phyloP scores from a whole-genome alignment of 2,888 invertebrate genomes.

The Caenorhabditis uteleia region DNA sequence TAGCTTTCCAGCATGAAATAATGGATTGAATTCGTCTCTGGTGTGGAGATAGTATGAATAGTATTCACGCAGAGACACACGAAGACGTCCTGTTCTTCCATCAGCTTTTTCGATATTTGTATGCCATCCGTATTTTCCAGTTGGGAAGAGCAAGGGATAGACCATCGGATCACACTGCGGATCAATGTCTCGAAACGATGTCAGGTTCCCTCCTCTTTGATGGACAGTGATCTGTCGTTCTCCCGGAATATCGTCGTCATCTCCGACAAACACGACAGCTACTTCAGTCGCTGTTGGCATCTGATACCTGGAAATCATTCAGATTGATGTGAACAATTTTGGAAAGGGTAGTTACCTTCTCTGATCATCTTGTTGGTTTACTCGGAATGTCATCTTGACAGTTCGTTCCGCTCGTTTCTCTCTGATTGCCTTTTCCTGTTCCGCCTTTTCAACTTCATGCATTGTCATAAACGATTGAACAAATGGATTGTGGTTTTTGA shows the following conservation, averaged over 20 bases:
- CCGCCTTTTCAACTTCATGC: constrained; percentile 27
- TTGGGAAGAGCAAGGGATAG: constrained; percentile 70
- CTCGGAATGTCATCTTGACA: constrained; percentile 23
- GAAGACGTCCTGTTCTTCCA: background rate
- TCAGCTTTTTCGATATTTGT: constrained; percentile 6
- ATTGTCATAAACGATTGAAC: constrained; percentile 31
- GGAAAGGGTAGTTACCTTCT: too few relatives aligned
- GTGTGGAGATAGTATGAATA: constrained; percentile 10
- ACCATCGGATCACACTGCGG: constrained; percentile 69
- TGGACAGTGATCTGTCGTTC: constrained; percentile 68
- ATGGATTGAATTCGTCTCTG: constrained; percentile 52
- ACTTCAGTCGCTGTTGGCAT: constrained; percentile 36
- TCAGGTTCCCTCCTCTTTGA: constrained; percentile 50
- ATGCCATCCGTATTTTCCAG: too few relatives aligned
- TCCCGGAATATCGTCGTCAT: constrained; percentile 29
- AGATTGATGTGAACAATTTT: constrained; percentile 36
- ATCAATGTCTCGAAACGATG: constrained; percentile 61
- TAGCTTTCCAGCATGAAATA: constrained; percentile 62
- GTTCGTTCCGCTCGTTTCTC: background rate
- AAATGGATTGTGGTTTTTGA: constrained; percentile 20
- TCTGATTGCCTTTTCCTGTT: constrained; percentile 2
- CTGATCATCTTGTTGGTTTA: constrained; percentile 5
- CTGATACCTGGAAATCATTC: background rate
- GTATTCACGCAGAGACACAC: constrained; percentile 47
- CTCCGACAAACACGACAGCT: constrained; percentile 47